These are phyloP conservation scores for Rhinopomastus cyanomelas DNA, from an alignment of 2,113 vertebrate species.

Conservation along the genomic window DNA sequence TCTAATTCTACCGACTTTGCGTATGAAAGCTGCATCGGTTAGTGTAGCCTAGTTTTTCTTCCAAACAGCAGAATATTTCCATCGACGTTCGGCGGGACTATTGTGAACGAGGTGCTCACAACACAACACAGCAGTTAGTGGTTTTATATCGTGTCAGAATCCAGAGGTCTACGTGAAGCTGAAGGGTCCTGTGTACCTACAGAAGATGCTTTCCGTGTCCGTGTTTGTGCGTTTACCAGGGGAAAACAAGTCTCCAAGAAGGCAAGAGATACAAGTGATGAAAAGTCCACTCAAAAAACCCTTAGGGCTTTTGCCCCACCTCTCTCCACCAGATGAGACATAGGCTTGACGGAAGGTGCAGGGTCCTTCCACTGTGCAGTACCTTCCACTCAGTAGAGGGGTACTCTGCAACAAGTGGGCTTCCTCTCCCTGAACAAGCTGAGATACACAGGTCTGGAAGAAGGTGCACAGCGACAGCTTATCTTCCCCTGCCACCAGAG, in stretches of 20 bases:
- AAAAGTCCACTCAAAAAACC: background rate
- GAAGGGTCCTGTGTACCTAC: background rate
- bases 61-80: background rate
- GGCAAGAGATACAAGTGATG: background rate
- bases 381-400: background rate
- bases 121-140: background rate
- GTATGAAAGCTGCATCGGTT: background rate
- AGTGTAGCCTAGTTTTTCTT: background rate
- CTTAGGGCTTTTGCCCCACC: background rate
- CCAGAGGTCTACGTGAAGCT: background rate
- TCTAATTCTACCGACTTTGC: background rate
- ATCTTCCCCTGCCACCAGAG: background rate
- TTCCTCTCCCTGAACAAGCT: background rate
- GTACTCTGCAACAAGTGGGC: background rate
- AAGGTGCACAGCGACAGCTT: rapidly evolving
- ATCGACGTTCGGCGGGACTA: background rate
- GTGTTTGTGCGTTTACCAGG: background rate
- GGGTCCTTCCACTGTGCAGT: background rate
- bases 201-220: background rate
- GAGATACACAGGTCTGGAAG: rapidly evolving
- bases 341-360: background rate
- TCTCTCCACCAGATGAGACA: background rate
- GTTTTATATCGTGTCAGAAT: background rate
- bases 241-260: background rate
- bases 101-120: background rate